phyloP scores from a whole-genome alignment of 2,888 invertebrate species.

The Gerris lacustris region DNA sequence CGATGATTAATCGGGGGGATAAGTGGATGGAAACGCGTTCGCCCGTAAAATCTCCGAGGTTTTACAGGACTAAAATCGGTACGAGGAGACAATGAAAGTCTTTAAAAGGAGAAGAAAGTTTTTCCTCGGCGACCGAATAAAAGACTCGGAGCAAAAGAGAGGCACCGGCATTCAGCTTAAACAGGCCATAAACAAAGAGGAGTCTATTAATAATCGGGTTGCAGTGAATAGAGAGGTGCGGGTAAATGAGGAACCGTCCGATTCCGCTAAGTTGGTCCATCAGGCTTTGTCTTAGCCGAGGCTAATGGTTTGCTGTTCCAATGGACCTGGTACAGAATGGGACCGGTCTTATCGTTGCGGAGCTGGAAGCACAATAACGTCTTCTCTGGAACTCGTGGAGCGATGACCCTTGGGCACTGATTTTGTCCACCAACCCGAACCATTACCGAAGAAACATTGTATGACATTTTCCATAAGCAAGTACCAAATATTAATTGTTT shows the following conservation, averaged over 20 bases:
- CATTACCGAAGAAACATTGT: no score
- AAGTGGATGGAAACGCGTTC: neutral
- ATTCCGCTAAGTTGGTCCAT: constrained; percentile 1
- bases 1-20: neutral
- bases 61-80: neutral
- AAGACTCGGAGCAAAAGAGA: neutral
- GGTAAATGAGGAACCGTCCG: constrained; percentile 1
- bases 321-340: neutral
- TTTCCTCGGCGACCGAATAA: neutral
- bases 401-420: constrained; percentile 1
- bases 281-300: neutral
- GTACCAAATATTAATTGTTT: no score
- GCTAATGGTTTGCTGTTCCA: neutral
- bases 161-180: constrained; percentile 3
- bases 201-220: constrained; percentile 1
- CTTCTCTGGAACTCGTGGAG: neutral
- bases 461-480: no score
- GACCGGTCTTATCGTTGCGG: neutral
- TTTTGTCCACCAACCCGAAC: neutral
- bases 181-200: neutral
- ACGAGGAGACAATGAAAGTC: neutral
- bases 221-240: neutral
- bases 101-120: constrained; percentile 5
- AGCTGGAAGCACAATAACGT: neutral
- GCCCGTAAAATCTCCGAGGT: neutral